phyloP scores from a whole-genome alignment of 2,797 vertebrate species.

The Carapus acus region DNA sequence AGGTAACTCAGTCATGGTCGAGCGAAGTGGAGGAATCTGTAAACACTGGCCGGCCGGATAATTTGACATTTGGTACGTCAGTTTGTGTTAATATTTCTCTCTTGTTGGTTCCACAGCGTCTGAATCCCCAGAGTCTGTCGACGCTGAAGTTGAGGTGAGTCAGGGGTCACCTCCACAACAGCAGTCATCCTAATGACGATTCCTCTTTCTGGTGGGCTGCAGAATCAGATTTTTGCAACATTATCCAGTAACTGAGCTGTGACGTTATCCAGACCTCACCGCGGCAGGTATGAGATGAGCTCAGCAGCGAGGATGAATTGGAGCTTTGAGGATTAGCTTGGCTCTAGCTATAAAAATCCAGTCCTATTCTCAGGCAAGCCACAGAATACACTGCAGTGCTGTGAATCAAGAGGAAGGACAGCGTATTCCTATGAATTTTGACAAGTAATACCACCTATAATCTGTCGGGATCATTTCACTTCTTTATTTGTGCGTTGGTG shows the following conservation, averaged over 20 bases:
- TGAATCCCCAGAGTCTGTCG: constrained; percentile 40
- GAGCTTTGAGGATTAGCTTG: constrained; percentile 66
- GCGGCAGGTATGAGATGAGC: constrained; percentile 56
- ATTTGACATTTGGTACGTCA: constrained; percentile 35
- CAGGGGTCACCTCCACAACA: constrained; percentile 27
- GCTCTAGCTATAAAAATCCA: constrained; percentile 65
- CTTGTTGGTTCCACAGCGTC: constrained; percentile 59
- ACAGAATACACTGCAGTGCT: constrained; percentile 14
- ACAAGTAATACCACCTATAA: constrained; percentile 30
- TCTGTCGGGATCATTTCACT: constrained; percentile 17
- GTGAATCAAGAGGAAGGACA: constrained; percentile 17
- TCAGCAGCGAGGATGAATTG: constrained; percentile 55
- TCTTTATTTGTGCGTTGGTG: constrained; percentile 31
- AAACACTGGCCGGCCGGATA: constrained; percentile 21
- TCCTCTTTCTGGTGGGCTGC: constrained; percentile 17
- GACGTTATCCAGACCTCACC: constrained; percentile 48
- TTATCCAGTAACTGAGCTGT: constrained; percentile 40
- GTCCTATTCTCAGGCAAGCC: constrained; percentile 55
- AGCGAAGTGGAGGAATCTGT: constrained; percentile 1
- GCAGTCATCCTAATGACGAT: constrained; percentile 16
- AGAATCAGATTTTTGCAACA: constrained; percentile 15
- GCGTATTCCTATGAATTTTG: constrained; percentile 32
- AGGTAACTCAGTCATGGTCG: not conserved
- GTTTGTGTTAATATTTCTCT: constrained; percentile 46
- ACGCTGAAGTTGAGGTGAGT: constrained; percentile 49